Evolutionary conservation across 1,140 invertebrate species (phyloP).

Genomic region (Euschistus heros): DNA sequence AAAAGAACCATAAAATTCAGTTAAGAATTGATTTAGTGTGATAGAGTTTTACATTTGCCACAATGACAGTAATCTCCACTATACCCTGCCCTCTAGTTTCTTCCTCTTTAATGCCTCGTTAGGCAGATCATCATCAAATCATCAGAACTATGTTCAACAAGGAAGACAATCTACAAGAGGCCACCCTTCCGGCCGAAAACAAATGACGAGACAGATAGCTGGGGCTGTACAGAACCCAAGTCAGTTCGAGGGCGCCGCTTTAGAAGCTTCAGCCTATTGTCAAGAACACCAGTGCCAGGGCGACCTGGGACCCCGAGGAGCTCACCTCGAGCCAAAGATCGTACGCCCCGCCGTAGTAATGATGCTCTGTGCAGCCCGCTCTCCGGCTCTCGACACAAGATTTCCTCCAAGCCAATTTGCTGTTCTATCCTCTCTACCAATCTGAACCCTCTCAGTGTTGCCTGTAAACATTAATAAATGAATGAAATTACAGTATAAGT

Average conservation of each 20-base stretch:
- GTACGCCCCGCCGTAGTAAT: background rate
- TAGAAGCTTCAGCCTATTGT: constrained; percentile 36
- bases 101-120: no score
- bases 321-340: background rate
- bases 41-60: no score
- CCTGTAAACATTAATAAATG: constrained; percentile 25
- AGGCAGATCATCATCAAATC: no score
- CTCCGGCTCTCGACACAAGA: constrained; percentile 36
- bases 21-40: no score
- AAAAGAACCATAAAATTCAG: no score
- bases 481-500: no score
- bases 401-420: constrained; percentile 52
- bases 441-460: constrained; percentile 39
- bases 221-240: constrained; percentile 32
- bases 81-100: no score
- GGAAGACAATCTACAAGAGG: constrained; percentile 42
- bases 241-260: constrained; percentile 35
- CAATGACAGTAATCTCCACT: no score
- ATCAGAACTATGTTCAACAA: no score
- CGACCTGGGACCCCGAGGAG: constrained; percentile 41
- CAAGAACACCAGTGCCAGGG: constrained; percentile 43
- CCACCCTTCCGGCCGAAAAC: constrained; percentile 74
- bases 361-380: background rate
- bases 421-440: constrained; percentile 55
- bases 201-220: constrained; percentile 64